These are phyloP conservation scores for Micrasema longulum DNA, from an alignment of 1,140 invertebrate species.

Conservation along the genomic window DNA sequence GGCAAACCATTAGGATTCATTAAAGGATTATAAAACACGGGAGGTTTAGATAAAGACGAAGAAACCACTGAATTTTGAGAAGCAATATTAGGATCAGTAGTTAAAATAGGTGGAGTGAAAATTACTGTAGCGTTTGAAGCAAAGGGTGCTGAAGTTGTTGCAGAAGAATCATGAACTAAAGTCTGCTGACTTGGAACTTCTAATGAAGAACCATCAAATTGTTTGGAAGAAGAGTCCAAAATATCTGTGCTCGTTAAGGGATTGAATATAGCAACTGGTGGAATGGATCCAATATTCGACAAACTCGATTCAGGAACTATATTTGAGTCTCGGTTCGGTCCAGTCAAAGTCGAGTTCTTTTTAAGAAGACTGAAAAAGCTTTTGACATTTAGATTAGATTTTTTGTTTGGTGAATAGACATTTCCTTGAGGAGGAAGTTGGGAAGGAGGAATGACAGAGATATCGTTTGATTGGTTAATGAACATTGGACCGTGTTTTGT, in stretches of 20 bases:
- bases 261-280: constrained; percentile 13
- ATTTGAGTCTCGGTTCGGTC: background rate
- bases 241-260: background rate
- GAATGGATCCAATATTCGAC: too few species aligned
- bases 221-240: too few species aligned
- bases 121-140: too few species aligned
- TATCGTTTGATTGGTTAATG: background rate
- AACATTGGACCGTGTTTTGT: background rate
- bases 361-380: constrained; percentile 22
- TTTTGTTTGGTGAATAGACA: constrained; percentile 7
- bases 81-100: too few species aligned
- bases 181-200: too few species aligned
- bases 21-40: constrained; percentile 12
- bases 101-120: too few species aligned
- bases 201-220: too few species aligned
- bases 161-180: too few species aligned
- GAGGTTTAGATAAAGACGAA: background rate
- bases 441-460: background rate
- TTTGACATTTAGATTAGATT: constrained; percentile 9
- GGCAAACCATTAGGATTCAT: background rate
- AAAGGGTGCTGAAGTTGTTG: too few species aligned
- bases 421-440: constrained; percentile 14
- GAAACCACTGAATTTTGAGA: too few species aligned
- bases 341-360: constrained; percentile 20
- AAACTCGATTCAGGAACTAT: background rate